A percentile compares a stretch with the other conserved stretches of the same genome.
phyloP scores from a whole-genome alignment of 2,888 invertebrate species.

The Capitulum mitella region DNA sequence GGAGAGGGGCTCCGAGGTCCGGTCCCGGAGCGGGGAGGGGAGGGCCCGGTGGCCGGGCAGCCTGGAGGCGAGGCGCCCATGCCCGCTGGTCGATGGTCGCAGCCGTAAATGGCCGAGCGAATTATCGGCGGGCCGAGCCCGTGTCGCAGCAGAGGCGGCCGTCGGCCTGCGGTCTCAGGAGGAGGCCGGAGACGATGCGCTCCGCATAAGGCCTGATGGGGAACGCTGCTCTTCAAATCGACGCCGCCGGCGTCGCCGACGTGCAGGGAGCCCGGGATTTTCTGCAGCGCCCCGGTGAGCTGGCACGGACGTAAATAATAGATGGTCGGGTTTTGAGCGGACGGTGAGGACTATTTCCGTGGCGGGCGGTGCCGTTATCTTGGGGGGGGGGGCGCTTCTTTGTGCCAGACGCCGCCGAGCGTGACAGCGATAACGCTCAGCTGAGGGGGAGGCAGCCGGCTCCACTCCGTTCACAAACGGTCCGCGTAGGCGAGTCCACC shows the following conservation, averaged over 20 bases:
- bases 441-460: too few relatives aligned
- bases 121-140: background rate
- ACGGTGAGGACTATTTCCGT: background rate
- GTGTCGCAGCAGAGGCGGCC: background rate
- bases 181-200: background rate
- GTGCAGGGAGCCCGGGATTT: too few relatives aligned
- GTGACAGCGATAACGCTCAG: background rate
- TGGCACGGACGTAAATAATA: background rate
- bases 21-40: too few relatives aligned
- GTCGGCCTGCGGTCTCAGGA: background rate
- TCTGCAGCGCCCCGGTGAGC: background rate
- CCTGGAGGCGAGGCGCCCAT: too few relatives aligned
- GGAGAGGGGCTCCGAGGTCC: too few relatives aligned
- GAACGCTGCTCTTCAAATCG: too few relatives aligned
- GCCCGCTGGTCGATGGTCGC: background rate
- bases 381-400: background rate
- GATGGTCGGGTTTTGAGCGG: background rate
- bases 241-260: too few relatives aligned
- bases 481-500: too few relatives aligned
- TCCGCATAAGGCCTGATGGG: too few relatives aligned
- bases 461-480: too few relatives aligned
- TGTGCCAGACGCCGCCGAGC: background rate
- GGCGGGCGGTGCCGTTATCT: background rate
- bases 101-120: background rate
- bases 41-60: background rate